phyloP scores from a whole-genome alignment of 2,888 invertebrate genomes.

The Pammene fasciana region DNA sequence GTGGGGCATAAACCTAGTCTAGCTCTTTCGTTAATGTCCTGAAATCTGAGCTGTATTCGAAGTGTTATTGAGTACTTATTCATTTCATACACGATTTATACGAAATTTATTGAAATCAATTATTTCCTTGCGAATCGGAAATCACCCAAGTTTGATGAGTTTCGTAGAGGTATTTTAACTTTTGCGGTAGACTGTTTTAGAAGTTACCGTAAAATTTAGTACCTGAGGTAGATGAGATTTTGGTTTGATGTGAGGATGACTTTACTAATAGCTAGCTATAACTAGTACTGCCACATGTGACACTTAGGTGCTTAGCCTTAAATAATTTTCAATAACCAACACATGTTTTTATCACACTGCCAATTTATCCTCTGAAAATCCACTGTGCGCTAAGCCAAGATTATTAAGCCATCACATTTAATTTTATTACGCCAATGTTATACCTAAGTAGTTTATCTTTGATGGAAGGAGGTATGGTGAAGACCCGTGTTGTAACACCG shows the following conservation, averaged over 20 bases:
- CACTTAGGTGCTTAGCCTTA: too few species aligned
- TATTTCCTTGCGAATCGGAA: neutral
- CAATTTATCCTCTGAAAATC: too few species aligned
- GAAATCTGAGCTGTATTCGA: conserved; percentile 13
- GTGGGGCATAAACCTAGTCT: conserved; percentile 58
- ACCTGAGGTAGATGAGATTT: neutral
- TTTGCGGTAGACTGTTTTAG: conserved; percentile 5
- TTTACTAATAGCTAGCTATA: too few species aligned
- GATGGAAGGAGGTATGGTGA: too few species aligned
- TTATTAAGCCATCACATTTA: too few species aligned
- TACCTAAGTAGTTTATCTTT: too few species aligned
- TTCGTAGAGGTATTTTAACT: conserved; percentile 18
- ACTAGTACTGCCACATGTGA: too few species aligned
- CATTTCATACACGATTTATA: neutral
- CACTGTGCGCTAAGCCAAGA: too few species aligned
- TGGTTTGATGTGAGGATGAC: neutral
- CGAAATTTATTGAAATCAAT: neutral
- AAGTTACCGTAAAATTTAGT: neutral
- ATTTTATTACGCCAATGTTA: too few species aligned
- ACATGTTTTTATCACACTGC: too few species aligned
- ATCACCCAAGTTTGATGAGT: conserved; percentile 4
- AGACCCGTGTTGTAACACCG: too few species aligned
- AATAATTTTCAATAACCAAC: too few species aligned
- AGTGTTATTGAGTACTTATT: neutral
- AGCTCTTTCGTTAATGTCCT: conserved; percentile 38